These are phyloP conservation scores for Canis aureus DNA, from an alignment of 2,113 vertebrate genomes.

Conservation along the genomic window DNA sequence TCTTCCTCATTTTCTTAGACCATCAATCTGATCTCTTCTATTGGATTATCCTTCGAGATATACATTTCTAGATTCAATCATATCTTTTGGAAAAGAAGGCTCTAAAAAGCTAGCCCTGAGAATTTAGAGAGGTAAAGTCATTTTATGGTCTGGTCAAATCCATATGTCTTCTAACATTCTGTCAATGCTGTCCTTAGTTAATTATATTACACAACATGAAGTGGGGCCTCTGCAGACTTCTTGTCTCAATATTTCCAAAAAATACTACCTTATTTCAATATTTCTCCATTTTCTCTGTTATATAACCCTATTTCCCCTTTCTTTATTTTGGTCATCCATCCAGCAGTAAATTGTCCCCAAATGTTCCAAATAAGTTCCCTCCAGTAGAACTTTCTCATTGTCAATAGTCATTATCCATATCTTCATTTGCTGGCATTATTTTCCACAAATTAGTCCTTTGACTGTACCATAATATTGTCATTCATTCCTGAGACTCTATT, in stretches of 20 bases:
- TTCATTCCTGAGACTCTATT: background rate
- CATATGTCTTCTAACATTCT: background rate
- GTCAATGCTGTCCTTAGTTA: background rate
- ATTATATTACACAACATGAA: background rate
- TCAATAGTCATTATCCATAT: background rate
- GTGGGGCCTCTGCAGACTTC: background rate
- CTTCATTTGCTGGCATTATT: background rate
- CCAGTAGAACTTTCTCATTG: background rate
- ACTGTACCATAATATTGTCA: background rate
- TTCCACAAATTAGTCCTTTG: conserved; percentile 1
- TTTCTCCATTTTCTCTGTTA: conserved; percentile 17
- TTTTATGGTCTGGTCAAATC: background rate
- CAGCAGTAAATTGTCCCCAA: background rate
- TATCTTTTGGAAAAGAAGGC: background rate
- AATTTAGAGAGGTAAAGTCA: background rate
- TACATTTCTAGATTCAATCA: background rate
- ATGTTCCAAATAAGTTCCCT: background rate
- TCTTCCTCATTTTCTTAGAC: background rate
- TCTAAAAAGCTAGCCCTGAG: background rate
- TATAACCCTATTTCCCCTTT: background rate
- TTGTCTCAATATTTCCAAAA: background rate
- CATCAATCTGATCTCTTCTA: background rate
- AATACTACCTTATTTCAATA: background rate
- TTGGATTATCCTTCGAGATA: background rate
- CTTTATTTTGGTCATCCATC: background rate